Conservation (phyloP, 2,888 invertebrate species). For the Drymonia ruficornis region DNA sequence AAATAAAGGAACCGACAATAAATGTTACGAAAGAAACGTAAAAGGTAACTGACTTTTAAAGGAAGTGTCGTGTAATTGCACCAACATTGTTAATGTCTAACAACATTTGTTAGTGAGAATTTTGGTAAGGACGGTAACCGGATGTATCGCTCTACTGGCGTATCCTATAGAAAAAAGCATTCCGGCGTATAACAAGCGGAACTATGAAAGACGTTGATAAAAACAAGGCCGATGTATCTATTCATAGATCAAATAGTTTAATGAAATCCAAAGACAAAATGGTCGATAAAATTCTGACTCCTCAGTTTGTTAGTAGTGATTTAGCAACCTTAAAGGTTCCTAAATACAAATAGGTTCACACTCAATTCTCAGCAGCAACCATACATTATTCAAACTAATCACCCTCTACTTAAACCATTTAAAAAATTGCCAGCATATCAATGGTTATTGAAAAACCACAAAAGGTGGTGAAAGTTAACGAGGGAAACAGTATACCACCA, state of each 20-base stretch:
- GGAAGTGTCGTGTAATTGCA: background rate
- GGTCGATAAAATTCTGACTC: background rate
- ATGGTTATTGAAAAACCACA: background rate
- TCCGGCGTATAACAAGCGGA: slow-evolving; percentile 6
- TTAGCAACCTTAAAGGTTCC: no score
- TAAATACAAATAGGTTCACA: no score
- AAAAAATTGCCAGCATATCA: background rate
- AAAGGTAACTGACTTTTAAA: background rate
- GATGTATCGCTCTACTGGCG: slow-evolving; percentile 6
- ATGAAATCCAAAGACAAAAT: background rate
- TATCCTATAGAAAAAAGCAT: slow-evolving; percentile 6
- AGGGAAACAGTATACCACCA: slow-evolving; percentile 41
- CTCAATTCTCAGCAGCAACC: background rate
- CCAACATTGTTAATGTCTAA: background rate
- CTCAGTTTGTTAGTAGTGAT: background rate
- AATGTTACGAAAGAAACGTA: background rate
- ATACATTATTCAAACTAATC: background rate
- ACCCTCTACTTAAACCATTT: background rate
- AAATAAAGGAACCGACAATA: no score
- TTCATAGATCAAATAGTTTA: background rate
- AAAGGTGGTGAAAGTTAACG: slow-evolving; percentile 34
- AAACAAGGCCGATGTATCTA: background rate
- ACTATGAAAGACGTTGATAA: background rate
- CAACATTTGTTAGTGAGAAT: slow-evolving; percentile 1
- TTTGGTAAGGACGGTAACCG: slow-evolving; percentile 1